Base-by-base conservation (phyloP, 53 echinoderm and acorn worm species). In the Patiria pectinifera region DNA sequence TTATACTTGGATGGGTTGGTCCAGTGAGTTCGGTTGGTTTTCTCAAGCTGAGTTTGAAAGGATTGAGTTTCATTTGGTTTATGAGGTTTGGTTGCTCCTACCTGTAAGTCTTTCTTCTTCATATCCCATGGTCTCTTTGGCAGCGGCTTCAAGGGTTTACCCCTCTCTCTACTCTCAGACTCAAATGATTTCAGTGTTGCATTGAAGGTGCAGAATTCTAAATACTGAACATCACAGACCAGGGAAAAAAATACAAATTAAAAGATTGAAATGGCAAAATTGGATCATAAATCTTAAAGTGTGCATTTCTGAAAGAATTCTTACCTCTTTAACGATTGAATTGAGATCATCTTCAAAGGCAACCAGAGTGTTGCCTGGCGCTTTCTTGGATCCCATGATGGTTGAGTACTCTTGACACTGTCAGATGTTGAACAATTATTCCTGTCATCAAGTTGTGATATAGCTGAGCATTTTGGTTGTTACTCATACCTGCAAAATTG, bases 241-340 rank as follows among this genome's bases (percentile, higher is more conserved):
- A 23, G 59, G 24, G 14, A 43, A 45, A 84, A 43, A 24, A 6
- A 59, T 84, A 18, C 62, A 26, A 19, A n/a, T 44, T 79, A 12
- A 15, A 47, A 46, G 43, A 46, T 45, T 66, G 3, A 16, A 14
- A 16, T 66, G 66, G 3, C 13, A 66, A 66, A 3, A 66, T 53
- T 53, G 53, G 53, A 53, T 53, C 53, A 53, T 53, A 5, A 53
- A 53, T 53, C 53, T 53, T 66, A 66, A 66, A 66, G 10, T 66
- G 66, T 66, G 66, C 66, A 3, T 66, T 13, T 66, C 2, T 0
- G 13, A 76, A 45, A 53, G 25, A 9, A 82, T 69, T 59, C 94
- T 94, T 84, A 98, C 96, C 93, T 98, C 99, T 93, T 97, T 98
- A 3, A 98, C 99, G n/a, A 98, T 97, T 10, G 94, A 93, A 92